These are phyloP conservation scores for Ctenomys sociabilis DNA, from an alignment of 2,113 vertebrate species.

Conservation along the genomic window DNA sequence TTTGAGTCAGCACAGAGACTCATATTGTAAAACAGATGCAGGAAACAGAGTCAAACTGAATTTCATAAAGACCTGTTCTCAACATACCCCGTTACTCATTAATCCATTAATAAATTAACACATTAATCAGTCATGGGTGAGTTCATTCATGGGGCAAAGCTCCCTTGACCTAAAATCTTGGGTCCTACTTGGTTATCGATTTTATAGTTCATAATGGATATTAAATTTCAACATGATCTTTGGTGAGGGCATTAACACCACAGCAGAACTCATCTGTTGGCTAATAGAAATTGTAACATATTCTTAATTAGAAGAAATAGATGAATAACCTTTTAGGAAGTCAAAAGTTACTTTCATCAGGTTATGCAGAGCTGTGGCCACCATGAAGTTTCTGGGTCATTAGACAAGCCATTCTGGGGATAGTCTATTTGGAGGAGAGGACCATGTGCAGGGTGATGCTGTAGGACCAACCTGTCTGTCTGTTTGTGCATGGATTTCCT, in stretches of 20 bases:
- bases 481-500: not conserved
- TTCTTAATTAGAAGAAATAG: not conserved
- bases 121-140: not conserved
- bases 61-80: not conserved
- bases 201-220: not conserved
- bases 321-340: not conserved
- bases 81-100: not conserved
- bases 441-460: rapidly evolving
- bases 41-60: not conserved
- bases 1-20: not conserved
- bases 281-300: not conserved
- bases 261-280: not conserved
- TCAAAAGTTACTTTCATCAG: not conserved
- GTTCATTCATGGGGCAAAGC: not conserved
- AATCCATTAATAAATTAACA: not conserved
- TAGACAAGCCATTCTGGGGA: rapidly evolving
- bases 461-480: not conserved
- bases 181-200: rapidly evolving
- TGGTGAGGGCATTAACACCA: not conserved
- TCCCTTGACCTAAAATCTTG: too few relatives aligned
- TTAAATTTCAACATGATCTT: not conserved
- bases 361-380: not conserved
- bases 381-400: not conserved
- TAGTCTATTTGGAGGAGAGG: not conserved
- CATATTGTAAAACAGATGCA: not conserved